These are phyloP conservation scores for Pasiphila rectangulata DNA, from an alignment of 2,888 invertebrate species.

Conservation along the genomic window DNA sequence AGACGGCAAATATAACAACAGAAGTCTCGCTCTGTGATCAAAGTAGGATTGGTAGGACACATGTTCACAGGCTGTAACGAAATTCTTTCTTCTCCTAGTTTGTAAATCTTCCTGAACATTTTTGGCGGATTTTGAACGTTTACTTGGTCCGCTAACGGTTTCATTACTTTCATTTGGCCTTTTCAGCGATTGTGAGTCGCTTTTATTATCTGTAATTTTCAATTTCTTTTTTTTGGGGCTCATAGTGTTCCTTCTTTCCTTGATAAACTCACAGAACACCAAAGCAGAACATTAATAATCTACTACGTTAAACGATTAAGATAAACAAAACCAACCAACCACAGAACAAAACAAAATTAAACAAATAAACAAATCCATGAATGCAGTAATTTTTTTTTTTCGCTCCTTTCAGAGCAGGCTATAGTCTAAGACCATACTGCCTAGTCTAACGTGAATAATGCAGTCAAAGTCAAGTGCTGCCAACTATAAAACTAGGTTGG, in stretches of 20 bases:
- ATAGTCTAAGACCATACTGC: no score
- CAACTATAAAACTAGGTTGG: no score
- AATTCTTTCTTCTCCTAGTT: slow-evolving; percentile 55
- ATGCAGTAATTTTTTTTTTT: no score
- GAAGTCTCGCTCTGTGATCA: slow-evolving; percentile 51
- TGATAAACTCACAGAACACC: no score
- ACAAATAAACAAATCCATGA: no score
- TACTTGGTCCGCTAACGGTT: slow-evolving; percentile 34
- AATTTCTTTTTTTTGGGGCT: slow-evolving; percentile 53
- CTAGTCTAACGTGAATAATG: no score
- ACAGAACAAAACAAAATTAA: no score
- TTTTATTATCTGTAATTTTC: slow-evolving; percentile 29
- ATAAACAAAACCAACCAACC: no score
- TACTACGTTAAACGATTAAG: no score
- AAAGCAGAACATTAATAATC: background rate
- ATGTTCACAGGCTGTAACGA: slow-evolving; percentile 61
- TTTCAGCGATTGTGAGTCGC: slow-evolving; percentile 29
- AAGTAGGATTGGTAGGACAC: slow-evolving; percentile 59
- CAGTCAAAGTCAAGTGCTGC: no score
- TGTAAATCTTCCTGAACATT: slow-evolving; percentile 42
- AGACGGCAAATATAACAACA: slow-evolving; percentile 52
- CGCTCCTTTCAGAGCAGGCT: no score
- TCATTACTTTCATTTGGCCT: slow-evolving; percentile 37
- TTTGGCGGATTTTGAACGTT: slow-evolving; percentile 43
- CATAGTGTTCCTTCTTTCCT: no score